Percentiles rank a stretch among this genome's conserved stretches.
These are phyloP conservation scores for Ctena decussata DNA, from an alignment of 2,888 invertebrate species.

Conservation along the genomic window DNA sequence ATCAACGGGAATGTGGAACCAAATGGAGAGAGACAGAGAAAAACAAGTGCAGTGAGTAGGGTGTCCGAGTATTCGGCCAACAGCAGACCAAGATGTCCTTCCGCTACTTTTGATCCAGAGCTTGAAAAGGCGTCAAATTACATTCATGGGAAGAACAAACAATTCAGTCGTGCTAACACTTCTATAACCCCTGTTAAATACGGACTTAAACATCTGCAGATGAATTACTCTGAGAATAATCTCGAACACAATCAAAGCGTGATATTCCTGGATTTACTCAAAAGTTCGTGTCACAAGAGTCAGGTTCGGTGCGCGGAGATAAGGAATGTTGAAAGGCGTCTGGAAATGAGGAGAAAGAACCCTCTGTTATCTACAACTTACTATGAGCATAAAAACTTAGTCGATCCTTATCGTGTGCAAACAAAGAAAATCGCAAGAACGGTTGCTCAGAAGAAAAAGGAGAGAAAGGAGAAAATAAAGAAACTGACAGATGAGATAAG, in stretches of 20 bases:
- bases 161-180: conserved; percentile 72
- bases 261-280: conserved; percentile 76
- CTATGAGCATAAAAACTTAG: conserved; percentile 65
- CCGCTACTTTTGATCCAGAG: conserved; percentile 69
- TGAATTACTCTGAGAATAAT: conserved; percentile 78
- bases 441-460: conserved; percentile 73
- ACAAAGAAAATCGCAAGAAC: conserved; percentile 64
- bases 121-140: conserved; percentile 72
- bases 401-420: conserved; percentile 59
- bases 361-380: conserved; percentile 68
- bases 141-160: conserved; percentile 68
- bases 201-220: conserved; percentile 70
- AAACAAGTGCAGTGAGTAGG: conserved; percentile 4
- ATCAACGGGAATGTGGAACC: background rate
- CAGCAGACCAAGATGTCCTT: conserved; percentile 31
- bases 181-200: conserved; percentile 65
- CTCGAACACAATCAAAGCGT: conserved; percentile 73
- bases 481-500: conserved; percentile 73
- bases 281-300: conserved; percentile 68
- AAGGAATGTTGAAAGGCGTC: conserved; percentile 68
- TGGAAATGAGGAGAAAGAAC: conserved; percentile 68
- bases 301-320: conserved; percentile 65
- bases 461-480: conserved; percentile 73
- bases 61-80: background rate
- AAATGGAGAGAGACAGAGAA: background rate